Conservation (phyloP, 2,797 vertebrate genomes). For the Poecilia gillii region DNA sequence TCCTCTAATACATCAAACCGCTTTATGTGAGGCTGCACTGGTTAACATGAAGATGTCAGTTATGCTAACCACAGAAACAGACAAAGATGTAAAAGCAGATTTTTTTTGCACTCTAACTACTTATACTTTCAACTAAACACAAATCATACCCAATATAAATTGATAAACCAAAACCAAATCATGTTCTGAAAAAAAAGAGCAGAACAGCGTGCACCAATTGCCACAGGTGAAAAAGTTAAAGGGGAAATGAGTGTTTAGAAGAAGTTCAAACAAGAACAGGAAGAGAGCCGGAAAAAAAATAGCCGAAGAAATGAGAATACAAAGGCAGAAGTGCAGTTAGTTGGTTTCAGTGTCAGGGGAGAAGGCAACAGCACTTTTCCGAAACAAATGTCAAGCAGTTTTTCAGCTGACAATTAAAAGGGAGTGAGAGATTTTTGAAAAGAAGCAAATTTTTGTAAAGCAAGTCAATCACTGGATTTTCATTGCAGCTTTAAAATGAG, state of each 20-base stretch:
- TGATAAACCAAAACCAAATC: background rate
- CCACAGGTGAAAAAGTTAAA: background rate
- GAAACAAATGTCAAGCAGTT: constrained; percentile 3
- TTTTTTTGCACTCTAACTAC: background rate
- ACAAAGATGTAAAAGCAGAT: background rate
- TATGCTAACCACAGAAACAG: background rate
- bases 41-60: background rate
- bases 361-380: constrained; percentile 14
- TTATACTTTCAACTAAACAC: background rate
- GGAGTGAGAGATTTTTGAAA: background rate
- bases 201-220: background rate
- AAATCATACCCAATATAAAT: background rate
- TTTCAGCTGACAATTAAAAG: background rate
- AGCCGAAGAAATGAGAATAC: constrained; percentile 52
- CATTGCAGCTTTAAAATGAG: constrained; percentile 48
- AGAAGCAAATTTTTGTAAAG: background rate
- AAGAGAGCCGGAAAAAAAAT: constrained; percentile 48
- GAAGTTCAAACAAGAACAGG: constrained; percentile 50
- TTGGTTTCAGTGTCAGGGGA: constrained; percentile 22
- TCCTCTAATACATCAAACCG: background rate
- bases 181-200: background rate
- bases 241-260: constrained; percentile 29
- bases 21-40: background rate
- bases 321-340: constrained; percentile 60
- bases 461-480: constrained; percentile 5